Conservation (phyloP, 2,888 invertebrate genomes). For the Pemphredon lugubris region DNA sequence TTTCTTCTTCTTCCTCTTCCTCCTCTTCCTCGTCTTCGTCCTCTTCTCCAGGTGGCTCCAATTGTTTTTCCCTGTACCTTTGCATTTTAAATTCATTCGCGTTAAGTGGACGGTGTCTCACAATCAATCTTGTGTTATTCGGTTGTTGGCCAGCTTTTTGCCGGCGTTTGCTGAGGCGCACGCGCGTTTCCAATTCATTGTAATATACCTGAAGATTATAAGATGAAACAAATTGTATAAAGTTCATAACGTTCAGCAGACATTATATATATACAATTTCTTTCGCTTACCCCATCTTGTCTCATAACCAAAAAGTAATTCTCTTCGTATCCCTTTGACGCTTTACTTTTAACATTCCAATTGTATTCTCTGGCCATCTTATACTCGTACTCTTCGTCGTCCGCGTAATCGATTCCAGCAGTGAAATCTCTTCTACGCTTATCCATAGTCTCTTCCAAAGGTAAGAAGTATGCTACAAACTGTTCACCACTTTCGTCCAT, state of each 20-base stretch:
- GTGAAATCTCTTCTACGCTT: slow-evolving; percentile 93
- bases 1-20: slow-evolving; percentile 83
- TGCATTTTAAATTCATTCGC: slow-evolving; percentile 94
- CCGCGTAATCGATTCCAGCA: slow-evolving; percentile 90
- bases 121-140: slow-evolving; percentile 91
- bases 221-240: neutral
- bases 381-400: slow-evolving; percentile 97
- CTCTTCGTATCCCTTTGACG: slow-evolving; percentile 97
- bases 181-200: slow-evolving; percentile 97
- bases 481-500: slow-evolving; percentile 99
- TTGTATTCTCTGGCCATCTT: slow-evolving; percentile 99
- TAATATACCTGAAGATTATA: slow-evolving; percentile 86
- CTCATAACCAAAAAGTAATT: slow-evolving; percentile 98
- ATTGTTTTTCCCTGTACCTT: slow-evolving; percentile 91
- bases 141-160: slow-evolving; percentile 88
- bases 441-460: slow-evolving; percentile 94
- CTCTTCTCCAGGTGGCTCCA: slow-evolving; percentile 90
- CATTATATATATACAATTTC: no score
- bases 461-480: slow-evolving; percentile 99
- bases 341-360: slow-evolving; percentile 99
- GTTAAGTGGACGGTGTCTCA: slow-evolving; percentile 93
- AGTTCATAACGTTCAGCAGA: neutral
- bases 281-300: slow-evolving; percentile 86
- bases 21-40: slow-evolving; percentile 88
- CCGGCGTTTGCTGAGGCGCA: slow-evolving; percentile 95